These are phyloP conservation scores for Pogonomyrmex californicus DNA, from an alignment of 1,140 invertebrate genomes.

Conservation along the genomic window DNA sequence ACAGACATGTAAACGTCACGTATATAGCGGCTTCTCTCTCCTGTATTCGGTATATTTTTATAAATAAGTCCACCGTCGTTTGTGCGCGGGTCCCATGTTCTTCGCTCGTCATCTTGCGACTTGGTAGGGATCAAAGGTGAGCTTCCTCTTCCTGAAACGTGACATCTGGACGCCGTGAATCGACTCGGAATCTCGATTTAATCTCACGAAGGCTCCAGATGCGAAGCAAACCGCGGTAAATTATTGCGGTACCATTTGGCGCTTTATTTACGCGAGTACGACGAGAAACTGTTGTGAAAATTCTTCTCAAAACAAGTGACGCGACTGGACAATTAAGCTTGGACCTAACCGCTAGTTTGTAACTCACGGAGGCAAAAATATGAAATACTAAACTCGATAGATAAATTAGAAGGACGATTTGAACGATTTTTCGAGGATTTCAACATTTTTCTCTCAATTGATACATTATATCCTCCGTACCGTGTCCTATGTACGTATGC, in stretches of 20 bases:
- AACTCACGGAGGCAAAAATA: background rate
- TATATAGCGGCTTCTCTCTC: background rate
- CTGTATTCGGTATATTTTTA: slow-evolving; percentile 8
- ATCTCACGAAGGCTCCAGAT: slow-evolving; percentile 56
- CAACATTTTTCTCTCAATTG: slow-evolving; percentile 33
- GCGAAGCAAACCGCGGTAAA: slow-evolving; percentile 26
- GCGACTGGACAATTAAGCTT: too few species aligned
- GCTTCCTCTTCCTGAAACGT: slow-evolving; percentile 71
- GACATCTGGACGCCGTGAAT: slow-evolving; percentile 78
- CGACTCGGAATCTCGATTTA: slow-evolving; percentile 57
- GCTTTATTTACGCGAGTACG: background rate
- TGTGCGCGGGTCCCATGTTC: slow-evolving; percentile 2
- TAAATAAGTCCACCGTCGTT: background rate
- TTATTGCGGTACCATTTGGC: slow-evolving; percentile 29
- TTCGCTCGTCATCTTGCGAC: slow-evolving; percentile 31
- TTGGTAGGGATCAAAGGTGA: slow-evolving; percentile 43
- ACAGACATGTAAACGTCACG: background rate
- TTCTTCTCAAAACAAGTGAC: too few species aligned
- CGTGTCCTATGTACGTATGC: background rate
- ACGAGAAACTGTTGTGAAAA: background rate
- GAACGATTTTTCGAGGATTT: background rate
- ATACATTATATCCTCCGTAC: slow-evolving; percentile 33
- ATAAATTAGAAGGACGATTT: background rate
- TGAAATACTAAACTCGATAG: background rate
- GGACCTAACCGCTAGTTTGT: too few species aligned